Percentiles rank a stretch among this genome's conserved stretches.
Evolutionary conservation across 2,113 vertebrate species (phyloP).

Genomic region (Pygathrix nemaeus): DNA sequence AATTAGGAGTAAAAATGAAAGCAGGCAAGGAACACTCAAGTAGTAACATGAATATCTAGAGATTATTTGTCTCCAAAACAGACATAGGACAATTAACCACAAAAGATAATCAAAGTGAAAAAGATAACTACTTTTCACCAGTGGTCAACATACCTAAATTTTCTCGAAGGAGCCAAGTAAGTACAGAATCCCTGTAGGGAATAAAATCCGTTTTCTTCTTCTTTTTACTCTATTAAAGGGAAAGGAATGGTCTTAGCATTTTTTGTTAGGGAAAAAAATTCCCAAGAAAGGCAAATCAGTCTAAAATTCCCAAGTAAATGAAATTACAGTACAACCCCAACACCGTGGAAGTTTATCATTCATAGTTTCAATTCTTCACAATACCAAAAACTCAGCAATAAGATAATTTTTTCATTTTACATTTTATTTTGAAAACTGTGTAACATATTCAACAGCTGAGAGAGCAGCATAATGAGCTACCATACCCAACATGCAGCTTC

Average conservation of each 20-base stretch:
- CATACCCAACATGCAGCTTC: not conserved
- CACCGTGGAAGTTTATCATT: not conserved
- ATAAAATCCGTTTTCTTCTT: constrained; percentile 99
- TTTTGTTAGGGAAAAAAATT: not conserved
- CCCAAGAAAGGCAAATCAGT: not conserved
- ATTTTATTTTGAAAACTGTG: constrained; percentile 38
- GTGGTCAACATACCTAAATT: constrained; percentile 91
- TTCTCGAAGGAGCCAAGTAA: constrained; percentile 99
- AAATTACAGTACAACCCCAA: not conserved
- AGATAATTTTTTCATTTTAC: not conserved
- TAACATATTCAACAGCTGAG: not conserved
- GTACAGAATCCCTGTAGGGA: constrained; percentile 97
- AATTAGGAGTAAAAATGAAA: not conserved
- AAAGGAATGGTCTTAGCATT: constrained; percentile 50
- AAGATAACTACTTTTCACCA: not conserved
- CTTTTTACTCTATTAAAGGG: constrained; percentile 93
- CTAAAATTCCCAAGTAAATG: not conserved
- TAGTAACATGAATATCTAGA: not conserved
- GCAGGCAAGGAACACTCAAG: not conserved
- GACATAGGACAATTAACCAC: not conserved
- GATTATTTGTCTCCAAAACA: not conserved
- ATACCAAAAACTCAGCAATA: not conserved
- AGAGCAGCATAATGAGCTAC: not conserved
- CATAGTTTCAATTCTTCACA: not conserved
- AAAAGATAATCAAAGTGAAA: not conserved